Evolutionary conservation across 2,113 vertebrate species (phyloP), one percentile per base, ranked within the genome.

Genomic region (Brachyhypopomus occidentalis): DNA sequence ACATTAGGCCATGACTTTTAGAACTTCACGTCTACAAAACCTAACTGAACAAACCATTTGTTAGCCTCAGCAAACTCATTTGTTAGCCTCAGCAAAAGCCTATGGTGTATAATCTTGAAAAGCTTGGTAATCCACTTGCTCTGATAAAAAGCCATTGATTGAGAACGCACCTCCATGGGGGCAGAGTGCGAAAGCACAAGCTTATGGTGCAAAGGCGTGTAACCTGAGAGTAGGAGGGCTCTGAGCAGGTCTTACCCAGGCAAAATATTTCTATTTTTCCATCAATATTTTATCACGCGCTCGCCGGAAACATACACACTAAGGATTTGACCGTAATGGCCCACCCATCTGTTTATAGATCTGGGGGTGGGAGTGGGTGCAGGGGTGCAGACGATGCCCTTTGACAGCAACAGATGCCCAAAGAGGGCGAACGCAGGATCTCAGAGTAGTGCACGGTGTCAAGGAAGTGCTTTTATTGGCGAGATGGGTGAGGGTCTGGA

Each of bases 241-340:
- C 55, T 19, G 48, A 76, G 36, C 52, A 30, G 64, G 41, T 91
- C 89, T 75, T 86, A 89, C 90, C 88, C 90, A 92, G 92, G 91
- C 94, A 92, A 94, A 94, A 94, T 94, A 94, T 93, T 94, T 93
- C 89, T 92, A 93, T 93, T 92, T 94, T 93, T 93, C 83, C 91
- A 94, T 94, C 92, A 94, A 94, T 94, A 94, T 94, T 94, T 94
- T 87, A 94, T 93, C 92, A 92, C 92, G 23, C 60, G 86, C 89
- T 88, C 76, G 88, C 89, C 88, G 89, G 88, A 92, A 94, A 93
- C 93, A 93, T 89, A 91, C 90, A 90, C 89, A 79, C 63, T 48
- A 82, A 83, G 89, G 90, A 90, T 92, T 89, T 86, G 90, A 83
- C 80, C 81, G 73, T 94, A 93, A 94, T 93, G 92, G 91, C 87